Evolutionary conservation across 2,888 invertebrate species (phyloP), one percentile per base, ranked within the genome.

Genomic region (Melinopterus prodromus): DNA sequence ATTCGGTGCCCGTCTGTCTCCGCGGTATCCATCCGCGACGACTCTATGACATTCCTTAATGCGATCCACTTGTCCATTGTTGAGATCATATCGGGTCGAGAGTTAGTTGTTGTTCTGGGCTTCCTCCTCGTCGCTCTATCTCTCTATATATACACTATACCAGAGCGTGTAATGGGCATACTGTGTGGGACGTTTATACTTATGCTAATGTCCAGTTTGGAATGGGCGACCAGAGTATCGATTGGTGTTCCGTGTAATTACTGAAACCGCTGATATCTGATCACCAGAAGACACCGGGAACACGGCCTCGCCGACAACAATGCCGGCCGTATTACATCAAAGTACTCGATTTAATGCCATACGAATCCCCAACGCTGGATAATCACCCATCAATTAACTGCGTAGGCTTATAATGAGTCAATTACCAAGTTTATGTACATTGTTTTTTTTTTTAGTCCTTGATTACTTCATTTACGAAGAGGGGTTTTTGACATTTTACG

Each of bases 1-100:
- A 84, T 86, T 53, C 53, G 86, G 87, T 85, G 84, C 84, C 83
- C 85, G 84, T 84, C 74, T 74, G 74, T 74, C 74, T 74, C 74
- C 36, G 16, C 16, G 76, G 76, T 38, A 76, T 76, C 76, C 38
- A 37, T 76, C 37, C 76, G 53, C 53, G 76, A 76, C n/a, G 53
- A 53, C 53, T 53, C 53, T 76, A 53, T 78, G 15, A 37, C 75
- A 80, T 16, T 80, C 70, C 75, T 72, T 71, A 77, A 79, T 78
- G 81, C 82, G 83, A 80, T 77, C 69, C 77, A 77, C 77, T 77
- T 77, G 77, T 77, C 69, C 77, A 69, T 69, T 69, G 77, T 77
- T 69, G 77, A 77, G 77, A 77, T 77, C 77, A 77, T 77, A 77
- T 77, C 77, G 69, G 69, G 69, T 53, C 53, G 77, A 16, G 37